Percentiles rank a stretch among this genome's conserved stretches.
Conservation (phyloP, 2,113 vertebrate genomes). For the Platanista minor region DNA sequence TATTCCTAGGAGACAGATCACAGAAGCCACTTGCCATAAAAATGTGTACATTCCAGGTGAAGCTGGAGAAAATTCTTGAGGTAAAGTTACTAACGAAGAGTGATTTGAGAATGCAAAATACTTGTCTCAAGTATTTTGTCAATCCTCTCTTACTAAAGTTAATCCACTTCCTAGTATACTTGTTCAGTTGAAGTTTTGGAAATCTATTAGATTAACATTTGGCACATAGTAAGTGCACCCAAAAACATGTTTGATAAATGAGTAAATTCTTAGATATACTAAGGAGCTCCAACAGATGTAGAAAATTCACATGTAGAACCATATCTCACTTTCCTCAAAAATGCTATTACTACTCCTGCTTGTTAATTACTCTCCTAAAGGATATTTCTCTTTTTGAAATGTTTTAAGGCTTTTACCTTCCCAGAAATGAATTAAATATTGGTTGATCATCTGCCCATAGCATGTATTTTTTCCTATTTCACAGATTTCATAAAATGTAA, state of each 20-base stretch:
- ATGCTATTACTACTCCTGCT: neutral
- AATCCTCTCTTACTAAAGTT: neutral
- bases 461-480: neutral
- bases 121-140: neutral
- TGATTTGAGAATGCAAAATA: conserved; percentile 11
- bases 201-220: conserved; percentile 3
- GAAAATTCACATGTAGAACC: neutral
- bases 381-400: neutral
- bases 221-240: neutral
- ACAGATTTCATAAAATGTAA: conserved; percentile 33
- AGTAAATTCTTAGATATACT: neutral
- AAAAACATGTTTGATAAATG: neutral
- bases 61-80: conserved; percentile 23
- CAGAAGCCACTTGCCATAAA: conserved; percentile 18
- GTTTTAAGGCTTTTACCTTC: conserved; percentile 17
- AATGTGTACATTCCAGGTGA: neutral
- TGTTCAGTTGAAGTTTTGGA: neutral
- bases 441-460: neutral
- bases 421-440: neutral
- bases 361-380: neutral
- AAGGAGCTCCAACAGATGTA: neutral
- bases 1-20: neutral
- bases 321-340: conserved; percentile 20
- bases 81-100: neutral
- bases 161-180: neutral